Evolutionary conservation across 1,140 invertebrate species (phyloP).

Genomic region (Cyclargus thomasi): DNA sequence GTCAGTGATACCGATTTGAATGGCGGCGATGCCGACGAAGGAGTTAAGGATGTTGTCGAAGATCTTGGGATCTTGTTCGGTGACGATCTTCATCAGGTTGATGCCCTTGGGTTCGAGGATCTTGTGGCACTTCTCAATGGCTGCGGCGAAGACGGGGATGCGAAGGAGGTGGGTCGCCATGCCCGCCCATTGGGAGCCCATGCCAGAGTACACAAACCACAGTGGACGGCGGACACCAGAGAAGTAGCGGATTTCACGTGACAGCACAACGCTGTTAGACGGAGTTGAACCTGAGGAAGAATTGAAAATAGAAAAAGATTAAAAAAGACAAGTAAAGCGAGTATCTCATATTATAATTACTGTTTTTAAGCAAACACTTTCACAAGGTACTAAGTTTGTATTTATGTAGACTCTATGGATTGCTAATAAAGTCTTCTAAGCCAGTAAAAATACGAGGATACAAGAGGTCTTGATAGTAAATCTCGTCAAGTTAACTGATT

Average conservation of each 20-base stretch:
- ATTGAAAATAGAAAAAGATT: neutral
- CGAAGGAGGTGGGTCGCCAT: slow-evolving; percentile 83
- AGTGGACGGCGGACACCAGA: slow-evolving; percentile 80
- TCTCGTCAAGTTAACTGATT: too few relatives aligned
- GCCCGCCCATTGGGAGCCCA: slow-evolving; percentile 92
- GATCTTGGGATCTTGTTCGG: slow-evolving; percentile 81
- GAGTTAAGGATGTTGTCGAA: slow-evolving; percentile 90
- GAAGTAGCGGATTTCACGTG: slow-evolving; percentile 76
- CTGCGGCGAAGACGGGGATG: slow-evolving; percentile 82
- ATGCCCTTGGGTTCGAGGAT: slow-evolving; percentile 83
- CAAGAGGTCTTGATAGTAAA: too few relatives aligned
- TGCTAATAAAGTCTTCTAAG: too few relatives aligned
- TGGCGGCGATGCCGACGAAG: slow-evolving; percentile 93
- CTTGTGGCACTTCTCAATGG: slow-evolving; percentile 84
- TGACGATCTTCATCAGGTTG: slow-evolving; percentile 87
- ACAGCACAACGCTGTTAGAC: slow-evolving; percentile 50
- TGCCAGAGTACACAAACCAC: slow-evolving; percentile 93
- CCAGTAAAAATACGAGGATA: too few relatives aligned
- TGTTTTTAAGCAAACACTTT: too few relatives aligned
- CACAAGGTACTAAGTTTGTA: too few relatives aligned
- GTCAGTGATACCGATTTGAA: slow-evolving; percentile 91
- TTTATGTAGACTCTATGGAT: too few relatives aligned
- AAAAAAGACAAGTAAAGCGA: too few relatives aligned
- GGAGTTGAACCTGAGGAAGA: slow-evolving; percentile 46
- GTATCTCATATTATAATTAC: too few relatives aligned